Evolutionary conservation across 2,888 invertebrate species (phyloP), one percentile per base, ranked within the genome.

Genomic region (Nebria salina): DNA sequence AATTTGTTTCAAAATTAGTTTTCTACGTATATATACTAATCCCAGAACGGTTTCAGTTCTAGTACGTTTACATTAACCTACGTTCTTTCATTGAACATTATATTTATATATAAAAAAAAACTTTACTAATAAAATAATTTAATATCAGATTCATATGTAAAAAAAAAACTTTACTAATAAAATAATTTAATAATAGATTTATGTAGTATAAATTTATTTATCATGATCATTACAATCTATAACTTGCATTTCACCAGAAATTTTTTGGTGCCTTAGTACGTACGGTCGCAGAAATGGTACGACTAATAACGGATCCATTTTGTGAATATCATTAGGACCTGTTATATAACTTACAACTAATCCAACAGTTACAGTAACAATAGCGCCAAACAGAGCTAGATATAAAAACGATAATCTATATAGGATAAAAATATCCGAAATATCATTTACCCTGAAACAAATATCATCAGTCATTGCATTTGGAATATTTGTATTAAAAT

Each of bases 321-420:
- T 42, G 7, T 15, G 8, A 15, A 73, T 7, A n/a, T 81, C 65
- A 73, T 76, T 80, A 65, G 80, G 64, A 13, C 73, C 73, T 65
- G 81, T 81, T 42, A 76, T 15, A 76, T 81, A 81, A 54, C 81
- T 81, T n/a, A 81, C 76, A 43, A 73, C 66, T 20, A 76, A 72
- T 43, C 72, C 81, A 65, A 81, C 76, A 1, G 76, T 26, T 42
- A 81, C 66, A 6, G 81, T 76, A 20, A 76, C 66, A 72, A 81
- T 65, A 7, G 81, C 73, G 2, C 81, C 81, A 13, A 76, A 11
- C 25, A 81, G n/a, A 25, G 72, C 43, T 43, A 76, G 72, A 81
- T 81, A 81, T 72, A 81, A 76, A 73, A 72, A 72, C 26, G 81
- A 76, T 72, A 81, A 43, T 72, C 66, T 76, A 25, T 72, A 81